Evolutionary conservation across 2,888 invertebrate genomes (phyloP).

Genomic region (Nemoura dubitans): DNA sequence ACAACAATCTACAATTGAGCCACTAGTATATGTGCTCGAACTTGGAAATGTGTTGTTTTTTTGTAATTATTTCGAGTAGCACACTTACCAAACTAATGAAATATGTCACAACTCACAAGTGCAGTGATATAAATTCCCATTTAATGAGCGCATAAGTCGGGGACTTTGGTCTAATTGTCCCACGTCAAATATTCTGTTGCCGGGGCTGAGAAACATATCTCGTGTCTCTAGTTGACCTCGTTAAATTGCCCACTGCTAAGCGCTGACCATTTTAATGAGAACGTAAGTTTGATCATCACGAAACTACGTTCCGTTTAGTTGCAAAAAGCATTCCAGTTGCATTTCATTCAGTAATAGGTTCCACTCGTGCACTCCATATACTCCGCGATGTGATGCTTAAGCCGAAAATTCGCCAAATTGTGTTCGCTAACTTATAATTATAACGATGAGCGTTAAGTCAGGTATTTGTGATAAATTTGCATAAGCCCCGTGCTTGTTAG

Average conservation of each 20-base stretch:
- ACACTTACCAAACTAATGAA: neutral
- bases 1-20: neutral
- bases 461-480: neutral
- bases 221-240: neutral
- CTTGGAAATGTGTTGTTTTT: neutral
- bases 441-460: neutral
- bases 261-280: conserved; percentile 7
- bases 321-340: neutral
- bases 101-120: neutral
- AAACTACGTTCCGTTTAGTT: neutral
- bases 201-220: neutral
- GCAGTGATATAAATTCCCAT: neutral
- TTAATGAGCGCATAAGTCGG: neutral
- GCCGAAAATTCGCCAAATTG: neutral
- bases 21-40: neutral
- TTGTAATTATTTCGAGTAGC: neutral
- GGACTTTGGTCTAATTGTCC: neutral
- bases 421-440: neutral
- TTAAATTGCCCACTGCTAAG: neutral
- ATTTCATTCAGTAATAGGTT: neutral
- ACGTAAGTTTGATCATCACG: neutral
- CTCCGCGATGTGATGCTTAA: neutral
- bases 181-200: neutral
- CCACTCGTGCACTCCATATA: neutral
- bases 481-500: neutral